Evolutionary conservation across 1,140 invertebrate genomes (phyloP).

Genomic region (Phthorimaea operculella): DNA sequence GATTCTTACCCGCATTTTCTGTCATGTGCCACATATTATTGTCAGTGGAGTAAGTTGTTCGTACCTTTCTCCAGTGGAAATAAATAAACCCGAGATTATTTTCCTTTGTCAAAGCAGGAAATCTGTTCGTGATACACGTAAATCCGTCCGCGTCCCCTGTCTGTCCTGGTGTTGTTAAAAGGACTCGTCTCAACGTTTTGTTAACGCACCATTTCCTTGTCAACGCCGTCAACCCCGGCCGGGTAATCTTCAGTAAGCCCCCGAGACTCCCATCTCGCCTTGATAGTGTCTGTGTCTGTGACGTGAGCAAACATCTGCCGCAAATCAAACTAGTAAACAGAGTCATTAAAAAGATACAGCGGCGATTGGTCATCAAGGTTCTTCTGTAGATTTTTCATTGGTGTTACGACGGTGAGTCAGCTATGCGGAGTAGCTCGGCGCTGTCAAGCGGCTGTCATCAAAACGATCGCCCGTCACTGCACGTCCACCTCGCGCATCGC

Average conservation of each 20-base stretch:
- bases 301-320: conserved; percentile 9
- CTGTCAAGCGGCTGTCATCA: conserved; percentile 56
- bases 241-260: conserved; percentile 36
- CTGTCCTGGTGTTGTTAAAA: conserved; percentile 42
- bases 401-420: conserved; percentile 50
- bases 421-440: conserved; percentile 40
- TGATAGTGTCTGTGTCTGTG: conserved; percentile 12
- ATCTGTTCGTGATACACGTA: conserved; percentile 56
- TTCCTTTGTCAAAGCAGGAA: conserved; percentile 53
- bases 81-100: conserved; percentile 39
- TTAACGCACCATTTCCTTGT: conserved; percentile 49
- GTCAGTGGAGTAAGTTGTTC: conserved; percentile 17
- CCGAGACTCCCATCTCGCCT: conserved; percentile 17
- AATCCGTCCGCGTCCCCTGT: conserved; percentile 55
- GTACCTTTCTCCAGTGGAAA: conserved; percentile 23
- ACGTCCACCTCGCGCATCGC: conserved; percentile 61
- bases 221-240: conserved; percentile 32
- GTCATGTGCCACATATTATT: conserved; percentile 16
- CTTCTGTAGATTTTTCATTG: conserved; percentile 36
- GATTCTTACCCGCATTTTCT: conserved; percentile 11
- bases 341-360: conserved; percentile 30
- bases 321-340: conserved; percentile 22
- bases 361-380: conserved; percentile 38
- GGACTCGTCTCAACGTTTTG: conserved; percentile 46
- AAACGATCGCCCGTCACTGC: conserved; percentile 59